phyloP scores from a whole-genome alignment of 1,140 invertebrate species.

The Heliconius eleuchia region DNA sequence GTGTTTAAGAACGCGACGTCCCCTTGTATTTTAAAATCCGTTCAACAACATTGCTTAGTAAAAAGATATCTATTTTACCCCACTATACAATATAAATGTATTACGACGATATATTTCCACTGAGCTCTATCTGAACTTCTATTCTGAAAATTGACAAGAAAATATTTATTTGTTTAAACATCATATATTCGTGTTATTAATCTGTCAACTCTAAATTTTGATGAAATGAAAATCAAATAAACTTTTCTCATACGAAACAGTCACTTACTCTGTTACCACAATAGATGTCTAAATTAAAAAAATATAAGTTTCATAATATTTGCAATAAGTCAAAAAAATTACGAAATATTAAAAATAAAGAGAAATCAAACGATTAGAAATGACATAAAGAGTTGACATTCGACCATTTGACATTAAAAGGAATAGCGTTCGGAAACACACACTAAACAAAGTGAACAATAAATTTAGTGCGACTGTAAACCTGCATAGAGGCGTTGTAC shows the following conservation, averaged over 20 bases:
- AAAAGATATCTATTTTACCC: conserved; percentile 21
- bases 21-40: background rate
- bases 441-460: background rate
- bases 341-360: background rate
- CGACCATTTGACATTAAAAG: background rate
- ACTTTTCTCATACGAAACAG: background rate
- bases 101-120: conserved; percentile 8
- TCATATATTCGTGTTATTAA: background rate
- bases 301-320: background rate
- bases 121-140: background rate
- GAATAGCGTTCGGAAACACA: background rate
- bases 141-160: background rate
- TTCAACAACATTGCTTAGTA: conserved; percentile 17
- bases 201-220: background rate
- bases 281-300: background rate
- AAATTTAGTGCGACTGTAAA: conserved; percentile 64
- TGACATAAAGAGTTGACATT: background rate
- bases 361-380: background rate
- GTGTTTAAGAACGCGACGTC: conserved; percentile 6
- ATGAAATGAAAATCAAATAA: background rate
- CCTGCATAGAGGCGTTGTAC: conserved; percentile 64
- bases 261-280: background rate
- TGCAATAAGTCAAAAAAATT: background rate
- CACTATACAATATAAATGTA: conserved; percentile 28
- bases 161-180: too few species aligned